phyloP scores from a whole-genome alignment of 2,888 invertebrate genomes.

The Iselma pallidipennis region DNA sequence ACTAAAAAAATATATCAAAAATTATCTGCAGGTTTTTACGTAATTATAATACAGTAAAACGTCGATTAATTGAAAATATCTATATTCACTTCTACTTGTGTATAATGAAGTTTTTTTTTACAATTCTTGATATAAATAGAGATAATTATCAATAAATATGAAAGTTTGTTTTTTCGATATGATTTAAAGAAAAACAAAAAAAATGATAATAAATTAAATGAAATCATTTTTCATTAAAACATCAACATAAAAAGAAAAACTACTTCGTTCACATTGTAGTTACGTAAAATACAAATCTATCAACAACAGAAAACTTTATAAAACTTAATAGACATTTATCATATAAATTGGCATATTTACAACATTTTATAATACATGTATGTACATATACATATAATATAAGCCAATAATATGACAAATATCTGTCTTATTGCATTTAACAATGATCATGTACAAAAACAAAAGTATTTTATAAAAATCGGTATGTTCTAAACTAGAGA shows the following conservation, averaged over 20 bases:
- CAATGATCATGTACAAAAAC: not conserved
- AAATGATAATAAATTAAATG: constrained; percentile 7
- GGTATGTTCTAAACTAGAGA: no score
- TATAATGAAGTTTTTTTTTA: not conserved
- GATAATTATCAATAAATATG: constrained; percentile 2
- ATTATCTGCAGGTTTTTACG: not conserved
- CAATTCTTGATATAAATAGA: not conserved
- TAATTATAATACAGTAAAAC: constrained; percentile 6
- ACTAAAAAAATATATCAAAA: not conserved
- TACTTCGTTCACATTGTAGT: not conserved
- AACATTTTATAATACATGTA: not conserved
- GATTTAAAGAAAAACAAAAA: not conserved
- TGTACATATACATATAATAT: not conserved
- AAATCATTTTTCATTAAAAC: not conserved
- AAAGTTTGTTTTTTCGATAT: not conserved
- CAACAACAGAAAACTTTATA: not conserved
- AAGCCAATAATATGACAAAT: not conserved
- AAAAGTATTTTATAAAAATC: not conserved
- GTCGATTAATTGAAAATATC: constrained; percentile 8
- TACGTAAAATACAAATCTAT: not conserved
- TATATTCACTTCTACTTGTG: constrained; percentile 2
- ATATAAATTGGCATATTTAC: not conserved
- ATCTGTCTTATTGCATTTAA: not conserved
- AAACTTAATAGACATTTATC: not conserved
- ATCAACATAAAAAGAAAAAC: not conserved